These are phyloP conservation scores for Apamea sordens DNA, from an alignment of 2,888 invertebrate species.

Conservation along the genomic window DNA sequence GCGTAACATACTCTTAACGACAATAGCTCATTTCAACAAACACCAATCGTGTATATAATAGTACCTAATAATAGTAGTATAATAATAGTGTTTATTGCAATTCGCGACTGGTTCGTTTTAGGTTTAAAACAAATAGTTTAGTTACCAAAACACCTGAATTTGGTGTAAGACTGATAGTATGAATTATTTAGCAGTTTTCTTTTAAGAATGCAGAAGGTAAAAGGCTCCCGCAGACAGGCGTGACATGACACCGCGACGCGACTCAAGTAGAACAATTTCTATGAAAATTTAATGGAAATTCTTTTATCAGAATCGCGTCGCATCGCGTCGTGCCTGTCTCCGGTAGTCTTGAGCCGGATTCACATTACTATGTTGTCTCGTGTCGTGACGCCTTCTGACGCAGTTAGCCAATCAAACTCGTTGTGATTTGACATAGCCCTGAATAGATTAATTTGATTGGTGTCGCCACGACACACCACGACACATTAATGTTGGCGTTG, in stretches of 20 bases:
- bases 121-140: not conserved
- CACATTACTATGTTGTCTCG: not conserved
- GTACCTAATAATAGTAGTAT: no score
- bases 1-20: not conserved
- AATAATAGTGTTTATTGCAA: not conserved
- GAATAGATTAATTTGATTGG: not conserved
- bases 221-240: not conserved
- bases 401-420: not conserved
- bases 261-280: not conserved
- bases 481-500: not conserved
- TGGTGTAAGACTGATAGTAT: slow-evolving; percentile 31
- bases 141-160: slow-evolving; percentile 6
- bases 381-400: not conserved
- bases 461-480: not conserved
- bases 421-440: not conserved
- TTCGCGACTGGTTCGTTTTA: not conserved
- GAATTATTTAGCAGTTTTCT: not conserved
- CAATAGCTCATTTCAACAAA: not conserved
- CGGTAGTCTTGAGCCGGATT: not conserved
- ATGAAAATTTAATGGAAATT: no score
- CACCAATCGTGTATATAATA: not conserved
- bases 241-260: not conserved
- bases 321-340: no score
- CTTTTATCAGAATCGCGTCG: no score
- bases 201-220: not conserved